phyloP scores from a whole-genome alignment of 1,140 invertebrate genomes.

The Plectus sambesii region DNA sequence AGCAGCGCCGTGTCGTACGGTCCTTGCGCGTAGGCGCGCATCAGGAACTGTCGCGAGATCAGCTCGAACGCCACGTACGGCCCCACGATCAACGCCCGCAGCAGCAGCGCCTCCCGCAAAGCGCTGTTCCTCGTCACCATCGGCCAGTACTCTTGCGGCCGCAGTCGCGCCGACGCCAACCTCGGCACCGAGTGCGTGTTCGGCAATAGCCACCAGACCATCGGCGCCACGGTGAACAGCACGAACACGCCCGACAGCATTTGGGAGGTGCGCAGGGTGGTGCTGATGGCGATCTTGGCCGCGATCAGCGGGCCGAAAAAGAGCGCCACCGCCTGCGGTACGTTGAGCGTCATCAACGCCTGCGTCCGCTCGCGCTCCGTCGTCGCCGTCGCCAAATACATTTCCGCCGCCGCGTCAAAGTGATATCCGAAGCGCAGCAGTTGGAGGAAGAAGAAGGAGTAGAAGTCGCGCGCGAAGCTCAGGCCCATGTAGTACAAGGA shows the following conservation, averaged over 20 bases:
- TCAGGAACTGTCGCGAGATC: conserved; percentile 43
- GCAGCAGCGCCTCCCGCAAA: conserved; percentile 36
- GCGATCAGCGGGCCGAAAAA: conserved; percentile 36
- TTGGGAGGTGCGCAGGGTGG: conserved; percentile 36
- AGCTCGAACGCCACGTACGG: conserved; percentile 45
- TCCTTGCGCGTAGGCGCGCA: conserved; percentile 42
- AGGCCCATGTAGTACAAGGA: conserved; percentile 41
- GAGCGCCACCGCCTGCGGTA: conserved; percentile 40
- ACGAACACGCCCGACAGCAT: conserved; percentile 34
- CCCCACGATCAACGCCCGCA: conserved; percentile 34
- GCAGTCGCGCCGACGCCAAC: conserved; percentile 35
- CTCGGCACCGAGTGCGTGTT: conserved; percentile 41
- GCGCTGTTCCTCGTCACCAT: conserved; percentile 41
- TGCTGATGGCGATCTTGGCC: conserved; percentile 41
- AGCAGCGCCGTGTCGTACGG: no score
- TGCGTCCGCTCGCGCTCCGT: conserved; percentile 42
- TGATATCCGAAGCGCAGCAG: conserved; percentile 41
- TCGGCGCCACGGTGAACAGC: conserved; percentile 30
- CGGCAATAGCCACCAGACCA: conserved; percentile 39
- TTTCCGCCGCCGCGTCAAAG: conserved; percentile 41
- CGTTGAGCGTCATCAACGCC: conserved; percentile 39
- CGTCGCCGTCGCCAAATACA: conserved; percentile 43
- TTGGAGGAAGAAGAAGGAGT: conserved; percentile 41
- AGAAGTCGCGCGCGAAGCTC: conserved; percentile 33
- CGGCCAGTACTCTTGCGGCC: conserved; percentile 43